Evolutionary conservation across 2,113 vertebrate genomes (phyloP).

Genomic region (Melospiza melodia): DNA sequence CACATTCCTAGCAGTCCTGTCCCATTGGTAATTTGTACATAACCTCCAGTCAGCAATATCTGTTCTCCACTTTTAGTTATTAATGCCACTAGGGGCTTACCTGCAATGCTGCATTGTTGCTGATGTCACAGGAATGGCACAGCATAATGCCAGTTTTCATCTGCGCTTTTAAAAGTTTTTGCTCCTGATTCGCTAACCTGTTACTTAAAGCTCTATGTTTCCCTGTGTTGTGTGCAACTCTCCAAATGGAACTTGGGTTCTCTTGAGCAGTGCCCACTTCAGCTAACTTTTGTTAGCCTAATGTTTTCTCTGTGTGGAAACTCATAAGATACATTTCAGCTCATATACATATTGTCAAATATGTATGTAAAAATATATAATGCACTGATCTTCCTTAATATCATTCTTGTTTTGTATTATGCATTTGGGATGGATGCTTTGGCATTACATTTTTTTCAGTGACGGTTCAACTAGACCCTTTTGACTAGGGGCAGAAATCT

Average conservation of each 20-base stretch:
- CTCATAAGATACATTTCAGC: neutral
- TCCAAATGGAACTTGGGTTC: neutral
- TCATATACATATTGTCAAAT: neutral
- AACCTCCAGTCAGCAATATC: neutral
- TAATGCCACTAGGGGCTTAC: neutral
- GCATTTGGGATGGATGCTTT: neutral
- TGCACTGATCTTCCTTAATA: neutral
- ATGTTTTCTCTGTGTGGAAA: neutral
- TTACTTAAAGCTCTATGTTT: neutral
- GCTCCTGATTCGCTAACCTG: neutral
- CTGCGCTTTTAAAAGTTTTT: neutral
- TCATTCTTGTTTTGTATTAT: neutral
- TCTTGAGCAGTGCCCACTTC: neutral
- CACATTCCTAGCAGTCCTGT: too few relatives aligned
- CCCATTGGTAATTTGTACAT: too few relatives aligned
- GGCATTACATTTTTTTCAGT: neutral
- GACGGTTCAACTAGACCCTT: neutral
- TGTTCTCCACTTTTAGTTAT: neutral
- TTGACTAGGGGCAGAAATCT: neutral
- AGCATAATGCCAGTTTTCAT: neutral
- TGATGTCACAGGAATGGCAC: fast-evolving
- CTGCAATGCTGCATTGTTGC: neutral
- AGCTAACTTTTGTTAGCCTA: neutral
- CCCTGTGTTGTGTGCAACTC: neutral
- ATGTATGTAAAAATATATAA: neutral